Base-by-base conservation (phyloP, 2,797 vertebrate species). In the Gila robusta region DNA sequence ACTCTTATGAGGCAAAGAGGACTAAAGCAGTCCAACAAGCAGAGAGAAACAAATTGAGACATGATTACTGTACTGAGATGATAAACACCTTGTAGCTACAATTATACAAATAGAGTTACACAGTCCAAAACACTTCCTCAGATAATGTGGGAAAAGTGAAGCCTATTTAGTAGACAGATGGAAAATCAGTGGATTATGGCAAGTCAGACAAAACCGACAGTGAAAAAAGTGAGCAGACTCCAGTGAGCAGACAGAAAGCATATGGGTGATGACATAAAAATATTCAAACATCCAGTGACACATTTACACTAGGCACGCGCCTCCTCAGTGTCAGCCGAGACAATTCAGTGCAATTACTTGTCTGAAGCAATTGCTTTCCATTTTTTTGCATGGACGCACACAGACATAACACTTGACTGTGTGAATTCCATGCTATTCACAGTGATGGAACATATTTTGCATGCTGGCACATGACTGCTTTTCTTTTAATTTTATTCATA, bases 271-370 rank as follows among this genome's bases (percentile, higher is more conserved):
- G 69, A 83, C 44, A 82, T 44, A 39, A 85, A 73, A 88, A 87
- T 59, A 83, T 37, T 85, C 23, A 77, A 56, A 87, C 85, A 90
- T 71, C 32, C 73, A 79, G 67, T 23, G 64, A 85, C 74, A 81
- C 54, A 87, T 88, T 88, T 52, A 89, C 62, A 87, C 81, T 39
- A 87, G 70, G 44, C 72, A 86, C 14, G 14, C 66, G n/a, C 69
- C 84, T 69, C 73, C 78, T 78, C 59, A 35, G 39, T 66, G 69
- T 82, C 49, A 44, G 52, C 52, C 3, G 4, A 72, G 17, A 44
- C 54, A 83, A 70, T 44, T 21, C 7, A 28, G 26, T 2, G 5
- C 54, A 59, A 73, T 76, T 83, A 81, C 64, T 37, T 62, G 17
- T 62, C 37, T 71, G 19, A 59, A 69, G 39, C 39, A 28, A 47